Percentiles rank a stretch among this genome's conserved stretches.
phyloP scores from a whole-genome alignment of 2,113 vertebrate genomes.

The Spea bombifrons region DNA sequence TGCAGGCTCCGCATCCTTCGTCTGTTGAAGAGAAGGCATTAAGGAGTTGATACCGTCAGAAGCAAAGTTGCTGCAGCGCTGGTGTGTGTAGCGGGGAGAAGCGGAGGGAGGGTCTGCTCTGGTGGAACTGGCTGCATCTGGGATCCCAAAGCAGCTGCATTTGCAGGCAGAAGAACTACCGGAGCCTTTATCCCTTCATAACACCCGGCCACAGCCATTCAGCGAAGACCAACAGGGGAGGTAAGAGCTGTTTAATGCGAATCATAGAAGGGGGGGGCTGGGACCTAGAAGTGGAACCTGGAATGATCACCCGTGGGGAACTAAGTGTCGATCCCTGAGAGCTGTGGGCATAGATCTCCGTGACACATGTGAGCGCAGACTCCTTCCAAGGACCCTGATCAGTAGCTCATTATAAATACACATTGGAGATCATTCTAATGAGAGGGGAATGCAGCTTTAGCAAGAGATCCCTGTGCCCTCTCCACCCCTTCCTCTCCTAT shows the following conservation, averaged over 20 bases:
- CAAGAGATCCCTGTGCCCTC: slow-evolving; percentile 51
- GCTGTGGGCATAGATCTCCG: no score
- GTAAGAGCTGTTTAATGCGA: not conserved
- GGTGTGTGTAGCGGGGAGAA: slow-evolving; percentile 43
- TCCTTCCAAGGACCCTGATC: no score
- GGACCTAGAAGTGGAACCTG: no score
- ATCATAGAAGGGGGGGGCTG: no score
- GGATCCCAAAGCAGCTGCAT: slow-evolving; percentile 50
- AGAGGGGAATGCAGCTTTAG: slow-evolving; percentile 45
- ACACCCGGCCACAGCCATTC: slow-evolving; percentile 54
- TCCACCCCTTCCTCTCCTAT: slow-evolving; percentile 22
- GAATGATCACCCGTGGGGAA: no score
- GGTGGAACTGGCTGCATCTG: slow-evolving; percentile 17
- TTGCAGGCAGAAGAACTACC: slow-evolving; percentile 48
- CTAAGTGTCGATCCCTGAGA: no score
- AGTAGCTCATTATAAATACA: no score
- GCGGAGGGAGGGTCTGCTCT: slow-evolving; percentile 44
- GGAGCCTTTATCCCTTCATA: slow-evolving; percentile 54
- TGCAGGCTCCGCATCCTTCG: not conserved
- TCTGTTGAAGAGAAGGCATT: not conserved
- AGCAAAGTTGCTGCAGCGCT: slow-evolving; percentile 31
- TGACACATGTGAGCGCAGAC: no score
- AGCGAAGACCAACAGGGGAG: not conserved
- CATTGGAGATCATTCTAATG: no score
- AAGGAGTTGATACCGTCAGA: slow-evolving; percentile 1